Evolutionary conservation across 2,113 vertebrate species (phyloP).

Genomic region (Cinclus mexicanus): DNA sequence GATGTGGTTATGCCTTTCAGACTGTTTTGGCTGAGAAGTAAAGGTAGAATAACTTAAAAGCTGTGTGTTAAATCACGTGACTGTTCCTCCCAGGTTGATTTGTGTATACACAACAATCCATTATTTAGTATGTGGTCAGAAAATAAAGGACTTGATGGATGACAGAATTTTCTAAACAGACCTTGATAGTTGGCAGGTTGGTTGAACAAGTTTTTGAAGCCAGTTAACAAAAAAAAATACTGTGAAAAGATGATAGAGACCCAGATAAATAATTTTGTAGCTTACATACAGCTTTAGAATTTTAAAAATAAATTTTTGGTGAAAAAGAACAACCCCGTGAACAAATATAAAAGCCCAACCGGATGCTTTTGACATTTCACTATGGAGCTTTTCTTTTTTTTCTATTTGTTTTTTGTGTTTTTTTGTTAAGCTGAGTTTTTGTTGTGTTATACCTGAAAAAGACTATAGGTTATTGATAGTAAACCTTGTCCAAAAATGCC

Average conservation of each 20-base stretch:
- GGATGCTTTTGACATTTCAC: neutral
- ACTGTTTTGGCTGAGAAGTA: neutral
- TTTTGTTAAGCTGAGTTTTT: neutral
- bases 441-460: neutral
- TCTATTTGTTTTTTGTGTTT: neutral
- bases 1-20: neutral
- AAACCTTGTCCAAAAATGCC: neutral
- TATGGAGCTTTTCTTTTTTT: neutral
- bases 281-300: neutral
- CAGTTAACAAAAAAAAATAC: neutral
- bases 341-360: neutral
- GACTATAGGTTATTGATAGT: neutral
- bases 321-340: rapidly evolving
- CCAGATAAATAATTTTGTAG: neutral
- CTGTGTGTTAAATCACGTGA: neutral
- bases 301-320: neutral
- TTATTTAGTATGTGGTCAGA: neutral
- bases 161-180: neutral
- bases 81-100: neutral
- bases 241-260: neutral
- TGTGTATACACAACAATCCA: neutral
- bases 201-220: neutral
- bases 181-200: neutral
- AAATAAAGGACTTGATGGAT: neutral
- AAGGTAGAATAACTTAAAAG: neutral